Evolutionary conservation across 1,140 invertebrate genomes (phyloP).

Genomic region (Holcopasites calliopsidis): DNA sequence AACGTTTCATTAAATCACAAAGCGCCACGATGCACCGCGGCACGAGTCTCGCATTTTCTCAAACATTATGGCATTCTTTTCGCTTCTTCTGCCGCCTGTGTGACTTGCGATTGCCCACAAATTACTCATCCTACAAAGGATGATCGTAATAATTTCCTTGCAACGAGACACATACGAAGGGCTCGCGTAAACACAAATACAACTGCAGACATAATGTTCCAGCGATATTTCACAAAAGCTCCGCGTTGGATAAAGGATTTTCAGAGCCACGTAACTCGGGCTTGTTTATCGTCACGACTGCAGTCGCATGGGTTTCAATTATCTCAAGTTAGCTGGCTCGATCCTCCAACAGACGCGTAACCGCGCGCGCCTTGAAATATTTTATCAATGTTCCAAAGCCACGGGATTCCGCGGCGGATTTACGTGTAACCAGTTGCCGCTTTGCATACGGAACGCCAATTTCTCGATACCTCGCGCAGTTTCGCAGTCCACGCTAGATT

Average conservation of each 20-base stretch:
- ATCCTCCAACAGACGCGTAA: not conserved
- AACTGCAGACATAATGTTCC: not conserved
- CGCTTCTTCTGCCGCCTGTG: not conserved
- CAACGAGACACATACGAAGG: slow-evolving; percentile 2
- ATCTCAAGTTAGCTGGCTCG: not conserved
- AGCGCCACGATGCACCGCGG: not conserved
- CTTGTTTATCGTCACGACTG: not conserved
- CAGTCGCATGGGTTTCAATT: slow-evolving; percentile 6
- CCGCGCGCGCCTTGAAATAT: not conserved
- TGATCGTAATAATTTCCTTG: slow-evolving; percentile 5
- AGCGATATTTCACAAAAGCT: not conserved
- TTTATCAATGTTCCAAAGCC: slow-evolving; percentile 14
- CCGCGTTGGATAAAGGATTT: no score
- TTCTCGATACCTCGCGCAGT: not conserved
- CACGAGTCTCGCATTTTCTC: slow-evolving; percentile 15
- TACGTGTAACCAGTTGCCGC: no score
- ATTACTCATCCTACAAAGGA: no score
- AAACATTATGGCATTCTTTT: slow-evolving; percentile 42
- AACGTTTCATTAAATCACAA: slow-evolving; percentile 49
- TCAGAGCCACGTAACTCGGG: not conserved
- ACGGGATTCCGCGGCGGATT: not conserved
- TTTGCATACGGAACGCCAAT: not conserved
- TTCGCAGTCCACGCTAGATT: not conserved
- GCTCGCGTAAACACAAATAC: not conserved
- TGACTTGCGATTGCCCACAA: slow-evolving; percentile 50